Conservation (phyloP, 2,113 vertebrate species). For the Syrmaticus mikado region DNA sequence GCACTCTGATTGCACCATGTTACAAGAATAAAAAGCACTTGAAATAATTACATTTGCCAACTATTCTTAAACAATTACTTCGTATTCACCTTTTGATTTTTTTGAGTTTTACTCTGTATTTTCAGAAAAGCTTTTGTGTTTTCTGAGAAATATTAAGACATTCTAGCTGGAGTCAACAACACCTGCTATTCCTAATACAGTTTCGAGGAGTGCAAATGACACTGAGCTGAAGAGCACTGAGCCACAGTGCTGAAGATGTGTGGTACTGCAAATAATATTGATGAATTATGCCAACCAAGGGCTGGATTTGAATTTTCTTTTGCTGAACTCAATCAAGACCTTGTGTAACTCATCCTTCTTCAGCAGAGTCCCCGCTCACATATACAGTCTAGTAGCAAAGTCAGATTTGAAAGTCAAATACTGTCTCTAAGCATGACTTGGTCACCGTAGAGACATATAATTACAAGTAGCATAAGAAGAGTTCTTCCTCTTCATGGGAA, state of each 20-base stretch:
- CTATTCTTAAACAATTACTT: conserved; percentile 37
- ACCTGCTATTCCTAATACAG: not conserved
- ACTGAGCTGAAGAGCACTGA: not conserved
- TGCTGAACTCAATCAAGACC: not conserved
- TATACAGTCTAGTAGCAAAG: not conserved
- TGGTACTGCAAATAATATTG: not conserved
- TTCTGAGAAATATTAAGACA: not conserved
- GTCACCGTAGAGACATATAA: not conserved
- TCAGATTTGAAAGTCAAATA: not conserved
- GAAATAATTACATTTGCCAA: conserved; percentile 54
- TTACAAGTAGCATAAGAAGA: not conserved
- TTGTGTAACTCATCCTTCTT: not conserved
- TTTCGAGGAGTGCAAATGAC: not conserved
- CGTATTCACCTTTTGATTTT: not conserved
- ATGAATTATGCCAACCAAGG: not conserved
- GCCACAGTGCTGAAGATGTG: not conserved
- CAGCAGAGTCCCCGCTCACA: not conserved
- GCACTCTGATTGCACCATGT: conserved; percentile 63
- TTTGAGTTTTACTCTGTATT: not conserved
- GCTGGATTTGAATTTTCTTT: not conserved
- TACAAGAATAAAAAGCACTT: conserved; percentile 57
- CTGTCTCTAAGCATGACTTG: not conserved
- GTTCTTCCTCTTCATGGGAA: not conserved
- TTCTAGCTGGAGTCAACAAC: not conserved
- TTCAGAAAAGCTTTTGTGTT: not conserved